Conservation (phyloP, 2,113 vertebrate genomes). For the Climacteris rufus region DNA sequence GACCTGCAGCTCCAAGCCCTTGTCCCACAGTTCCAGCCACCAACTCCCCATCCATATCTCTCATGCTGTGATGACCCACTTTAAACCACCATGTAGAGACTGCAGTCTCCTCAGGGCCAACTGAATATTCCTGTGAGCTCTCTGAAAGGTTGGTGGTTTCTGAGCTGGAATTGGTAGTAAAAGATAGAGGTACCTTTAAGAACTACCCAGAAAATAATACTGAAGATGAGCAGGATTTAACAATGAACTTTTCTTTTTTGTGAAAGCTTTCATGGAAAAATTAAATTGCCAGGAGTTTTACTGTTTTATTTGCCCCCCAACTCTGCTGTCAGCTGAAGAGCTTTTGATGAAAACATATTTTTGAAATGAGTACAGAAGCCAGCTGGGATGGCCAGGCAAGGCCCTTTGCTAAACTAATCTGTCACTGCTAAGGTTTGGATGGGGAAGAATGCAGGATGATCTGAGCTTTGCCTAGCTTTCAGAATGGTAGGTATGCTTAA, state of each 20-base stretch:
- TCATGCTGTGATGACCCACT: neutral
- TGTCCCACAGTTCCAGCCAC: neutral
- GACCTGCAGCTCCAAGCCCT: neutral
- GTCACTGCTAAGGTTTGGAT: constrained; percentile 11
- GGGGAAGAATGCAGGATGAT: neutral
- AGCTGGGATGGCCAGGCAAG: constrained; percentile 5
- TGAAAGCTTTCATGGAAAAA: constrained; percentile 6
- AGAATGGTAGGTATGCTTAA: neutral
- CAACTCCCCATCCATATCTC: neutral
- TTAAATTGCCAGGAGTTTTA: constrained; percentile 18
- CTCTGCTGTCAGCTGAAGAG: constrained; percentile 26
- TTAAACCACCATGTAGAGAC: neutral
- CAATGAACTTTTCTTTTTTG: neutral
- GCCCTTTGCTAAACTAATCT: constrained; percentile 37
- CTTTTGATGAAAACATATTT: constrained; percentile 29
- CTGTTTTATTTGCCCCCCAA: constrained; percentile 28
- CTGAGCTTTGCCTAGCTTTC: constrained; percentile 15
- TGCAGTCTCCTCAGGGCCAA: neutral
- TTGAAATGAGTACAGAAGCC: constrained; percentile 17
- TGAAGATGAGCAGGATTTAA: neutral
- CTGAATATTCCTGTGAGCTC: neutral
- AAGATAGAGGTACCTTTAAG: neutral
- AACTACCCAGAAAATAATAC: neutral
- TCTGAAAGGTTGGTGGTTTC: neutral
- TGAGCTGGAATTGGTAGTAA: neutral